Evolutionary conservation across 1,140 invertebrate genomes (phyloP).

Genomic region (Delia radicum): DNA sequence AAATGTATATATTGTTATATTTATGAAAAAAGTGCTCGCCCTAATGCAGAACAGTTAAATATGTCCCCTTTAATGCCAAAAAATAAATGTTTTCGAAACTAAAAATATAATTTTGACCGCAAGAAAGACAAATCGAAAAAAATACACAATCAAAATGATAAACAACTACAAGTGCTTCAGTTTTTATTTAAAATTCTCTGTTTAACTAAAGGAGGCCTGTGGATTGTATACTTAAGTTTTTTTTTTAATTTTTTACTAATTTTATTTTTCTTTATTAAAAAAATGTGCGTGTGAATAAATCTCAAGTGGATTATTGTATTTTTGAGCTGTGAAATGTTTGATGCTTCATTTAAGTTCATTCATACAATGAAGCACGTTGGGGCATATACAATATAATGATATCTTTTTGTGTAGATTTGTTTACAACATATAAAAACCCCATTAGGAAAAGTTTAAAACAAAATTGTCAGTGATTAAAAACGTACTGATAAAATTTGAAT

Average conservation of each 20-base stretch:
- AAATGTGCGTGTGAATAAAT: slow-evolving; percentile 21
- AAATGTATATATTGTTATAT: no score
- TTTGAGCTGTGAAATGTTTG: neutral
- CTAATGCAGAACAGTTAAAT: neutral
- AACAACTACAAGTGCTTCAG: neutral
- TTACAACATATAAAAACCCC: no score
- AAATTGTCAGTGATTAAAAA: no score
- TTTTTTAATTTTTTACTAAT: neutral
- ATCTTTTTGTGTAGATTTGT: no score
- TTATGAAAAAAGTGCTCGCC: no score
- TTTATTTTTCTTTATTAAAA: neutral
- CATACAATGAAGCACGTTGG: slow-evolving; percentile 8
- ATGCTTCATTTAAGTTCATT: slow-evolving; percentile 18
- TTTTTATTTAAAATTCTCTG: neutral
- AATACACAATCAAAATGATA: neutral
- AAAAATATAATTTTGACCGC: no score
- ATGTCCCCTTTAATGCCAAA: no score
- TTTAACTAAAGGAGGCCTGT: neutral
- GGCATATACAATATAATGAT: no score
- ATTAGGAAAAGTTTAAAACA: no score
- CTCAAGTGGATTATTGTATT: slow-evolving; percentile 9
- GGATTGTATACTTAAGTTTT: neutral
- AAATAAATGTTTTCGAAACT: no score
- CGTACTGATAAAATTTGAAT: no score
- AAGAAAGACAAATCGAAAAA: neutral